Evolutionary conservation across 2,888 invertebrate species (phyloP), one percentile per base, ranked within the genome.

Genomic region (Erebia palarica): DNA sequence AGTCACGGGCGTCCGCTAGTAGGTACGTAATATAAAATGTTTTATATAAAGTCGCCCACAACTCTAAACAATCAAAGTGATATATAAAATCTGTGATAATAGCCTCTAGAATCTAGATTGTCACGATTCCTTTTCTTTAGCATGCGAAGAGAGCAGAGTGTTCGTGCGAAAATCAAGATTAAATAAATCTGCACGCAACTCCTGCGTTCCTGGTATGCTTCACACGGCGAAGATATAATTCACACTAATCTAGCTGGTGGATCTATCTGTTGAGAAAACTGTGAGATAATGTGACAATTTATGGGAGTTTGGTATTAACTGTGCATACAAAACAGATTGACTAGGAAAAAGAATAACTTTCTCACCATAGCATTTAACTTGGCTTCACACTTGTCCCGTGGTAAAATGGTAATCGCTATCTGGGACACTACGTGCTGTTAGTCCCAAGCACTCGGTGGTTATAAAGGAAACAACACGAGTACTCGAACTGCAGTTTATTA

Each of bases 281-380:
- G 68, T 67, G 69, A 71, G 73, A 73, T 73, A 71, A 69, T 72
- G 73, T 75, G 73, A 75, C 73, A 75, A 75, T 75, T 75, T 75
- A 75, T 75, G 70, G 65, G 71, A 69, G 67, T 69, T 66, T 59
- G 51, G 44, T 42, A 49, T 21, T 57, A n/a, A 42, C 64, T 61
- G 49, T 63, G 73, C 74, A 71, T 73, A 74, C 73, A 18, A 71
- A 74, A 55, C 67, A 64, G 27, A 59, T 49, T 49, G 13, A 57
- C 3, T 68, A 51, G 49, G 71, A 63, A 36, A 68, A 67, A 71
- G 68, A 65, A 71, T 36, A 64, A 57, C 69, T 71, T 60, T 73
- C 69, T 69, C 63, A 71, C 66, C 27, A 51, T 70, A 66, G 16
- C 5, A 60, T 42, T 60, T 42, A 16, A 60, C 27, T 53, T 53